phyloP scores from a whole-genome alignment of 2,797 vertebrate species.

The Coccyzus lansbergi region DNA sequence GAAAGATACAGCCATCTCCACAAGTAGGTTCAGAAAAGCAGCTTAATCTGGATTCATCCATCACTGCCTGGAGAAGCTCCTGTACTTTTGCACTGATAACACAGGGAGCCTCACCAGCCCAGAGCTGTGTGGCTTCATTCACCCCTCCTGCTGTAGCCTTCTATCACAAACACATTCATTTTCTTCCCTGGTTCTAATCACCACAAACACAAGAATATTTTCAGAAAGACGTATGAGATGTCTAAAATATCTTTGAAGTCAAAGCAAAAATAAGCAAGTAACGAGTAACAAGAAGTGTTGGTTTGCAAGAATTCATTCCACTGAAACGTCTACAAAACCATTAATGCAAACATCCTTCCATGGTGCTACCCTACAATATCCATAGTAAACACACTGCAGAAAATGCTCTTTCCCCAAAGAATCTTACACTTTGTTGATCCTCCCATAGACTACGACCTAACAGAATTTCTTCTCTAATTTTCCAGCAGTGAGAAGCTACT shows the following conservation, averaged over 20 bases:
- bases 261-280: not conserved
- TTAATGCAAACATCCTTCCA: not conserved
- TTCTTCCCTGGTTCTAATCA: not conserved
- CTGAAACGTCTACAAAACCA: not conserved
- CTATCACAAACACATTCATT: not conserved
- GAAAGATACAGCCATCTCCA: not conserved
- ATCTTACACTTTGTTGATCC: no score
- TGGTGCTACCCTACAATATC: not conserved
- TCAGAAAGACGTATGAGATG: not conserved
- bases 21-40: not conserved
- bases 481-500: not conserved
- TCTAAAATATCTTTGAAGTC: not conserved
- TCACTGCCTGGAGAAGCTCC: not conserved
- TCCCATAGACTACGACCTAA: not conserved
- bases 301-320: not conserved
- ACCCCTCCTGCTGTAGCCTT: not conserved
- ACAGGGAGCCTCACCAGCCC: not conserved
- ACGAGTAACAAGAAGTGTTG: not conserved
- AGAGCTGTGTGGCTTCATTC: not conserved
- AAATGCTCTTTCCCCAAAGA: not conserved
- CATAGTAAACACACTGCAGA: not conserved
- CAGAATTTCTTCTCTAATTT: not conserved
- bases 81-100: not conserved
- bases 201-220: not conserved
- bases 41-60: not conserved